Conservation (phyloP, 1,140 invertebrate species). For the Mya arenaria region DNA sequence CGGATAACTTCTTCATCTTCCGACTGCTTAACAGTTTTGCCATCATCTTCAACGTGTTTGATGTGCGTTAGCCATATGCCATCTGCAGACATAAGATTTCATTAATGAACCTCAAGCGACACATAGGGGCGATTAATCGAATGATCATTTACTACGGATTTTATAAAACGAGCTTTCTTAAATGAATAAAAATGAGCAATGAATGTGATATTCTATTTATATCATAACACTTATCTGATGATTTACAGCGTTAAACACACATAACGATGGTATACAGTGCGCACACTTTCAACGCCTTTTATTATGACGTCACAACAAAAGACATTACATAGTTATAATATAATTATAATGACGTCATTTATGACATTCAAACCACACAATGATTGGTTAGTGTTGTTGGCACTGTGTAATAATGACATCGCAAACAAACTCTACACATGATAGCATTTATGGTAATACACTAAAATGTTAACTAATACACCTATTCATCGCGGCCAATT, state of each 20-base stretch:
- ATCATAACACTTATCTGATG: not conserved
- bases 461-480: too few species aligned
- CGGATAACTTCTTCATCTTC: conserved; percentile 54
- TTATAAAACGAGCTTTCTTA: not conserved
- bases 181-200: not conserved
- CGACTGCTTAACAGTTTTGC: conserved; percentile 54
- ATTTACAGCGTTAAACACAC: not conserved
- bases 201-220: not conserved
- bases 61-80: conserved; percentile 63
- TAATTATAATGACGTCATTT: too few species aligned
- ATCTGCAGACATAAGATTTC: conserved; percentile 51
- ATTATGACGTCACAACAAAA: too few species aligned
- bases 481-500: too few species aligned
- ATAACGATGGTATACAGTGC: not conserved
- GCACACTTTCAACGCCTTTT: too few species aligned
- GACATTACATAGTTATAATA: too few species aligned
- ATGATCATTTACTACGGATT: not conserved
- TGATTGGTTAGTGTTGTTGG: too few species aligned
- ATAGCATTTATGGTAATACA: too few species aligned
- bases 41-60: conserved; percentile 66
- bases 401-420: too few species aligned
- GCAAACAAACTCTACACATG: too few species aligned
- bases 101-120: not conserved
- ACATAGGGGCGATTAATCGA: not conserved
- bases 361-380: too few species aligned